Evolutionary conservation across 2,113 vertebrate genomes (phyloP).

Genomic region (Sapajus apella): DNA sequence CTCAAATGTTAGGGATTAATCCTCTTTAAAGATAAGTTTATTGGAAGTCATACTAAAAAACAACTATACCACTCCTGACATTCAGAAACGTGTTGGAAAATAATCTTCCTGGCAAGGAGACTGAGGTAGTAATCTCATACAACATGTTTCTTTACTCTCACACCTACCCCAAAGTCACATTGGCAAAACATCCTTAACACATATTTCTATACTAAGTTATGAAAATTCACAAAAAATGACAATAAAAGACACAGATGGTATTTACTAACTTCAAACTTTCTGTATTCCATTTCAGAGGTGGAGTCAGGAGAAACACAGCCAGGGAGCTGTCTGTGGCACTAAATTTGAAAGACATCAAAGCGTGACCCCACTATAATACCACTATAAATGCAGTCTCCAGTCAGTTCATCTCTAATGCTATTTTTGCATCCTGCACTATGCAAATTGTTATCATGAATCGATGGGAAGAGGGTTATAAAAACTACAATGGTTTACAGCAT

Average conservation of each 20-base stretch:
- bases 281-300: not conserved
- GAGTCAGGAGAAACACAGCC: not conserved
- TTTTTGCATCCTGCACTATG: not conserved
- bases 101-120: not conserved
- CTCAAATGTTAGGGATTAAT: not conserved
- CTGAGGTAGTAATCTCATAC: not conserved
- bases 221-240: not conserved
- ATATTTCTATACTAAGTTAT: not conserved
- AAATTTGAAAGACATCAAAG: not conserved
- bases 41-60: too few species aligned
- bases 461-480: not conserved
- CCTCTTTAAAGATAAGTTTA: not conserved
- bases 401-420: not conserved
- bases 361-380: not conserved
- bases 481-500: not conserved
- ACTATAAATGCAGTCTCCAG: not conserved
- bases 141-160: not conserved
- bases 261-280: not conserved
- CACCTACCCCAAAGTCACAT: not conserved
- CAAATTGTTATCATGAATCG: not conserved
- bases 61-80: not conserved
- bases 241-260: not conserved
- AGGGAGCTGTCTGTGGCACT: not conserved
- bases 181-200: not conserved
- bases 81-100: not conserved